Evolutionary conservation across 1,140 invertebrate genomes (phyloP), one percentile per base, ranked within the genome.

Genomic region (Carposina sasakii): DNA sequence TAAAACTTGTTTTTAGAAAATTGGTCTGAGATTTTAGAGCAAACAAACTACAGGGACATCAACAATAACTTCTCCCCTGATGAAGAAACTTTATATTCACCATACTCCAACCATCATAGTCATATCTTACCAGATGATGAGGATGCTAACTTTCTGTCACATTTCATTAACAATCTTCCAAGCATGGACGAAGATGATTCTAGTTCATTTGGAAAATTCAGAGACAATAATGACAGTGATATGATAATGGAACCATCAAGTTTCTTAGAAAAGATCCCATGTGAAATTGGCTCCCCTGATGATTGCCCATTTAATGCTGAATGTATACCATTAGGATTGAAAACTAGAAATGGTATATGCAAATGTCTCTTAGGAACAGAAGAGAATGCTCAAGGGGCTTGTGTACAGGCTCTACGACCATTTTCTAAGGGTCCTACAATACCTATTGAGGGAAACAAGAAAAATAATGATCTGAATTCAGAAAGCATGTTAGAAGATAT

Each of bases 301-400:
- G 85, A 87, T 17, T 92, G 91, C 67, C 82, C 83, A 1, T 81
- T 85, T 39, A 91, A 92, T 60, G 89, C 92, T 68, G 86, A 90
- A 53, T 93, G 91, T 76, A 74, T 91, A 20, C 87, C 86, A 21
- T 52, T 87, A 15, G 82, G 75, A 6, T 52, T 86, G 6, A 89
- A 89, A 67, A 79, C 85, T 8, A 67, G 87, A 26, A 86, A 87
- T 57, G 92, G 93, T 2, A 73, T 90, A 16, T 95, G 94, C 61
- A 83, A 88, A 64, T 95, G 93, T 73, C 73, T 87, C 26, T 65
- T 81, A 13, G 90, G 89, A 10, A 78, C 75, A 12, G 72, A 75
- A 44, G 76, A 76, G 43, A 81, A 73, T 57, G 31, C 63, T 5
- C 68, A 81, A 54, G 76, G 77, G 1, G 28, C 57, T 0, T 84